phyloP scores from a whole-genome alignment of 2,797 vertebrate species.

The Alfaro cultratus region DNA sequence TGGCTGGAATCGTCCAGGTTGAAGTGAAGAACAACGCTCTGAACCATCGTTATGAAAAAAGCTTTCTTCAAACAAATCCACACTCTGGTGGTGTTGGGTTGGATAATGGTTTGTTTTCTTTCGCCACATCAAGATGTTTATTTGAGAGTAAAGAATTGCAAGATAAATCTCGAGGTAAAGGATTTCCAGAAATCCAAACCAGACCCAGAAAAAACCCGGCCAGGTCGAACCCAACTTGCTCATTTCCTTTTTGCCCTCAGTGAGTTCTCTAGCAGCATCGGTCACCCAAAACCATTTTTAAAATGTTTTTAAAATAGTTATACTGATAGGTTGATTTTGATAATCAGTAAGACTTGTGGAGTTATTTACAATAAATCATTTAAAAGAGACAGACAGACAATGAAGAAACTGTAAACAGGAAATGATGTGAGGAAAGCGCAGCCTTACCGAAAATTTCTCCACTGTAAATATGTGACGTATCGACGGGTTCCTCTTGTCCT shows the following conservation, averaged over 20 bases:
- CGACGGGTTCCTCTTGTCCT: slow-evolving; percentile 83
- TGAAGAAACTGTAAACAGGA: not conserved
- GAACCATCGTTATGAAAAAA: not conserved
- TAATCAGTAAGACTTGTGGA: too few relatives aligned
- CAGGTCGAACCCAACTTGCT: too few relatives aligned
- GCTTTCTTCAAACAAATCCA: not conserved
- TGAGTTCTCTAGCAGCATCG: not conserved
- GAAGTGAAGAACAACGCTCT: not conserved
- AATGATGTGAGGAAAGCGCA: slow-evolving; percentile 2
- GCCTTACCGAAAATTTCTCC: slow-evolving; percentile 94
- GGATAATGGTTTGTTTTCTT: not conserved
- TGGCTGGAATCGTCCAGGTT: not conserved
- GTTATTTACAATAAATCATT: not conserved
- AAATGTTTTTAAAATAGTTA: not conserved
- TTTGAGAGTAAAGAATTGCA: not conserved
- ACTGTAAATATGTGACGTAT: slow-evolving; percentile 97
- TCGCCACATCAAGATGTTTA: not conserved
- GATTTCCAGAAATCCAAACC: not conserved
- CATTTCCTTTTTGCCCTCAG: too few relatives aligned
- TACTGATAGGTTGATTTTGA: not conserved
- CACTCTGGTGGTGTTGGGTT: not conserved
- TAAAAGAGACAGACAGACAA: not conserved
- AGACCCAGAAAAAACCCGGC: not conserved
- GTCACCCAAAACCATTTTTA: not conserved
- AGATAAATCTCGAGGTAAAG: not conserved